Evolutionary conservation across 1,140 invertebrate species (phyloP).

Genomic region (Calycopis cecrops): DNA sequence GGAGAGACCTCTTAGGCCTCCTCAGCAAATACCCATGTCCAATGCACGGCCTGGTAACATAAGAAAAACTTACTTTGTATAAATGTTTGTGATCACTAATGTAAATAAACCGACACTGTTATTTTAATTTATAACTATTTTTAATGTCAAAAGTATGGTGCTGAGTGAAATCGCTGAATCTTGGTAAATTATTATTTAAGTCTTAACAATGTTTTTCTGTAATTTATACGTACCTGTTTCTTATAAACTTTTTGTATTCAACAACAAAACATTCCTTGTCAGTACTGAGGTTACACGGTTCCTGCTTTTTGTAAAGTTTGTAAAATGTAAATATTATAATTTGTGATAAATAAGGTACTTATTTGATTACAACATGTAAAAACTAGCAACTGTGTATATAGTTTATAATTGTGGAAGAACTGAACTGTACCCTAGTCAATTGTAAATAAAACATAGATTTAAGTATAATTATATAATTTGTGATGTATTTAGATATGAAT

Average conservation of each 20-base stretch:
- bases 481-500: conserved; percentile 70
- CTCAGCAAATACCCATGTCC: conserved; percentile 66
- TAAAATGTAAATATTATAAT: conserved; percentile 32
- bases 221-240: conserved; percentile 8
- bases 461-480: conserved; percentile 66
- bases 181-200: conserved; percentile 3
- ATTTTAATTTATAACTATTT: conserved; percentile 22
- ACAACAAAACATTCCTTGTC: conserved; percentile 47
- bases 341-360: conserved; percentile 72
- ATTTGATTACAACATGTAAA: conserved; percentile 24
- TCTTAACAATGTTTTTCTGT: neutral
- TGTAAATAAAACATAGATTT: conserved; percentile 57
- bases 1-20: conserved; percentile 63
- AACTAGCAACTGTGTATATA: conserved; percentile 35
- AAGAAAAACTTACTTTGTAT: conserved; percentile 75
- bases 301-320: conserved; percentile 45
- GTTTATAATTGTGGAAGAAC: conserved; percentile 59
- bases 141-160: conserved; percentile 6
- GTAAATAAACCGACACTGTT: conserved; percentile 19
- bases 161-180: neutral
- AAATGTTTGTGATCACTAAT: conserved; percentile 30
- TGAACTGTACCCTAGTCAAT: conserved; percentile 74
- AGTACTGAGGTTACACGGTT: conserved; percentile 49
- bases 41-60: conserved; percentile 57
- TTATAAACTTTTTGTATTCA: conserved; percentile 8